Base-by-base conservation (phyloP, 2,797 vertebrate species). In the Chromis chromis region DNA sequence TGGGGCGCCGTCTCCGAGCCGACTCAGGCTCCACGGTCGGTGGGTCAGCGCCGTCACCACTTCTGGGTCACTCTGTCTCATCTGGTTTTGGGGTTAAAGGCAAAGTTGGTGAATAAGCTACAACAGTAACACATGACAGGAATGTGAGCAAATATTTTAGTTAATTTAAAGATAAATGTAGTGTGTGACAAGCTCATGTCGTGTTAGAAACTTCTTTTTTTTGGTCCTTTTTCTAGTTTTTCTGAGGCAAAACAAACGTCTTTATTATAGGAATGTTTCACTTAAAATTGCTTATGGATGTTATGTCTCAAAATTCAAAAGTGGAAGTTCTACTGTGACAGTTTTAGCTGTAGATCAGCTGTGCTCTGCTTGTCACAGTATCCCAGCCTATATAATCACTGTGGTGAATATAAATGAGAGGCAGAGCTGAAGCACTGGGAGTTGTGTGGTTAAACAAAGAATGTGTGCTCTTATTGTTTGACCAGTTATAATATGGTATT, bases 1-100 rank as follows among this genome's bases (percentile, higher is more conserved):
- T 0, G 96, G 95, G 6, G 83, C 90, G 17, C 97, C 96, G 0
- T 98, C 95, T 7, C 96, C 97, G 0, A 93, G 74, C 10, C 88
- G 92, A 55, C 97, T 98, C 60, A 98, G 90, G 40, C 95, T 96
- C 98, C 98, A 99, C 0, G 96, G 97, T 71, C 98, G 87, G 86
- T 98, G 95, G 6, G 97, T 97, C 60, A 99, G 74, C 0, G 97
- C 98, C 0, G 98, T 99, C 69, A 98, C 90, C 39, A 99, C 95
- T 0, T 96, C 94, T 4, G 89, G 91, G 88, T 99, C 96, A 0
- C 93, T 95, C 84, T 96, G 96, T 75, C 96, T 95, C 97, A 99
- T 98, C 98, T 99, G 88, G 66, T 66, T 1, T 25, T 9, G 25
- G n/a, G 27, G 21, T 50, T 11, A 5, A 48, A 73, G 27, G 68